Evolutionary conservation across 2,113 vertebrate genomes (phyloP).

Genomic region (Guaruba guarouba): DNA sequence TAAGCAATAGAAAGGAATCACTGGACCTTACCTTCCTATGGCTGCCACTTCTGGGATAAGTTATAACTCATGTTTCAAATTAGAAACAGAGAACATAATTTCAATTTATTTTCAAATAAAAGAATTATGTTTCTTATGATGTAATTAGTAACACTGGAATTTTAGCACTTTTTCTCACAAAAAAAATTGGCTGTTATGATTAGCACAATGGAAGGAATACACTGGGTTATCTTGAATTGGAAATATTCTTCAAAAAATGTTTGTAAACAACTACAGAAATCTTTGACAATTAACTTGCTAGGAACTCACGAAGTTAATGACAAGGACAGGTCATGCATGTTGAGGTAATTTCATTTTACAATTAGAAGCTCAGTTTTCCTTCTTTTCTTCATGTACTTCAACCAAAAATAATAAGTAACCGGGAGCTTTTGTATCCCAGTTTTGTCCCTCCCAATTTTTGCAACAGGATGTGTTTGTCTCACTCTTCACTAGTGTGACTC

Average conservation of each 20-base stretch:
- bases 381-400: background rate
- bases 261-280: background rate
- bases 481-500: background rate
- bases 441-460: background rate
- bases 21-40: background rate
- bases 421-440: background rate
- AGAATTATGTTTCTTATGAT: background rate
- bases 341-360: slow-evolving; percentile 7
- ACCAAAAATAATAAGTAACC: background rate
- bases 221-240: background rate
- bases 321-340: background rate
- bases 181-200: background rate
- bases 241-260: background rate
- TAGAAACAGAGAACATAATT: background rate
- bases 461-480: background rate
- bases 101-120: background rate
- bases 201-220: background rate
- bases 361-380: background rate
- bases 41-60: background rate
- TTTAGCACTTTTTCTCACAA: background rate
- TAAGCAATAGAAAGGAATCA: background rate
- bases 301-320: background rate
- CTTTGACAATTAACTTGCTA: background rate
- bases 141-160: background rate
- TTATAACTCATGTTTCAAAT: background rate